Evolutionary conservation across 2,113 vertebrate species (phyloP).

Genomic region (Tricholaema leucomelas): DNA sequence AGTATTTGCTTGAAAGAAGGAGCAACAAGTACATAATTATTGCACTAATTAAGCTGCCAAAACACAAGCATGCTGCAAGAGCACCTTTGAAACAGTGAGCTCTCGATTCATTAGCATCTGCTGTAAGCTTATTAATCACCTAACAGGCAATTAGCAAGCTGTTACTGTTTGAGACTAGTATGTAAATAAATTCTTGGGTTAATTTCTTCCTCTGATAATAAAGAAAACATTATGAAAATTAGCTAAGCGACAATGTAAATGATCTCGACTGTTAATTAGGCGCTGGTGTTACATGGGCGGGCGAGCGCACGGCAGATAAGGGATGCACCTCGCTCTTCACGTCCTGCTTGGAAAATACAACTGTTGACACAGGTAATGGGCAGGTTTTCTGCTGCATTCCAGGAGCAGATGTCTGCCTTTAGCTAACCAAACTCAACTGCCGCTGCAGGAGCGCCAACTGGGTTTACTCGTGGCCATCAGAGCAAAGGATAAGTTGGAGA

Average conservation of each 20-base stretch:
- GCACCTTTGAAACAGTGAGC: conserved; percentile 97
- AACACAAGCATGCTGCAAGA: conserved; percentile 89
- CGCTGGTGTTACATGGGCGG: conserved; percentile 79
- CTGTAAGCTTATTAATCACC: conserved; percentile 99
- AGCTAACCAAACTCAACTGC: not conserved
- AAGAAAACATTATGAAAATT: conserved; percentile 99
- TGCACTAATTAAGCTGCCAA: conserved; percentile 96
- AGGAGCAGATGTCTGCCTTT: conserved; percentile 49
- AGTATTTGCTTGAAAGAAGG: conserved; percentile 94
- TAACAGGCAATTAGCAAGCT: conserved; percentile 99
- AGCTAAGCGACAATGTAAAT: conserved; percentile 98
- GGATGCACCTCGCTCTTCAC: conserved; percentile 64
- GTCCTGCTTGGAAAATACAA: conserved; percentile 70
- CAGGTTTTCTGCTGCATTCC: not conserved
- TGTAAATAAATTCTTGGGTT: conserved; percentile 99
- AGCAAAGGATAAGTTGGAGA: no score
- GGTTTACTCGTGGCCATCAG: fast-evolving
- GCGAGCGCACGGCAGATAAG: conserved; percentile 66
- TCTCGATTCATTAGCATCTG: conserved; percentile 98
- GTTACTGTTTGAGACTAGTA: conserved; percentile 98
- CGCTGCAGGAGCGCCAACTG: not conserved
- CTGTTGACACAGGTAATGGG: conserved; percentile 75
- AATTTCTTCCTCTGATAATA: conserved; percentile 99
- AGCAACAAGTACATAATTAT: conserved; percentile 99
- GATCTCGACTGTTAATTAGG: conserved; percentile 95